These are phyloP conservation scores for Dasypus novemcinctus DNA, from an alignment of 2,113 vertebrate species.

Conservation along the genomic window DNA sequence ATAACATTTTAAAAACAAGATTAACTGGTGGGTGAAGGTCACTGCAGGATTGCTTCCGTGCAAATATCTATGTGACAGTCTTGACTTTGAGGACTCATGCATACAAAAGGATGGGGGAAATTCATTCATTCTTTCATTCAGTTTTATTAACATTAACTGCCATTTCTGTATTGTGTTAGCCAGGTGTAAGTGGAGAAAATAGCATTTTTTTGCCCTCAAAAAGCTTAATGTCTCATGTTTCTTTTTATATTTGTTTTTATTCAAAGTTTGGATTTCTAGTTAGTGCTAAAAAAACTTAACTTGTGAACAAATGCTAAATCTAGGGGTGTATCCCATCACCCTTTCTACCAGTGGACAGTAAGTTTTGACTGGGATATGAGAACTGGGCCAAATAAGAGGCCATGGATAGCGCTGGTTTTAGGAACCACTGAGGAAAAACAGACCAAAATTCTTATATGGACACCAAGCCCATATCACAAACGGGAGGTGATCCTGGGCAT, in stretches of 20 bases:
- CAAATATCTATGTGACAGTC: background rate
- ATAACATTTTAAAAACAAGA: conserved; percentile 41
- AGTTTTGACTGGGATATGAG: background rate
- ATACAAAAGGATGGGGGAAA: background rate
- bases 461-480: background rate
- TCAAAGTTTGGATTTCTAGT: background rate
- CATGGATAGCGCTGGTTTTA: background rate
- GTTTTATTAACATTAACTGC: background rate
- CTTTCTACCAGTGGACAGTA: background rate
- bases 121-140: background rate
- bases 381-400: background rate
- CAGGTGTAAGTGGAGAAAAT: background rate
- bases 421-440: background rate
- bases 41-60: background rate
- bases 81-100: conserved; percentile 20
- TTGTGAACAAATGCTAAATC: background rate
- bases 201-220: background rate
- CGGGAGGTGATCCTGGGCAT: background rate
- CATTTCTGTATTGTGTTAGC: background rate
- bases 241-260: background rate
- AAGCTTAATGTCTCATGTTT: background rate
- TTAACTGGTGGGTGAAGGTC: background rate
- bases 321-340: background rate
- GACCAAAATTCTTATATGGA: background rate
- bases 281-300: background rate